Evolutionary conservation across 2,888 invertebrate species (phyloP).

Genomic region (Xanthorhoe spadicearia): DNA sequence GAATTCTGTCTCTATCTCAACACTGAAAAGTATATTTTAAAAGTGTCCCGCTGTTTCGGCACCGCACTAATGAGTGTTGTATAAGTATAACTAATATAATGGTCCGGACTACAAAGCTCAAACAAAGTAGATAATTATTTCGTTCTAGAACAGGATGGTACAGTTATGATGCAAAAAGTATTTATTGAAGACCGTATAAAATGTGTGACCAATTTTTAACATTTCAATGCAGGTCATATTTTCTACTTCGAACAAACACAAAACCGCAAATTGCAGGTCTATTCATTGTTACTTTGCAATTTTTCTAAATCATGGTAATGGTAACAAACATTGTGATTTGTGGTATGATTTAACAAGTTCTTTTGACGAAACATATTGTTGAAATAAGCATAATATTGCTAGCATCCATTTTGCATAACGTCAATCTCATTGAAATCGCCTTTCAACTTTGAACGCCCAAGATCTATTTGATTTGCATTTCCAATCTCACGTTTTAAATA

Average conservation of each 20-base stretch:
- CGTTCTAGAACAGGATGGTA: conserved; percentile 54
- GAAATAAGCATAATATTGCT: neutral
- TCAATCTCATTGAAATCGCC: neutral
- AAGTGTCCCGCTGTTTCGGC: conserved; percentile 64
- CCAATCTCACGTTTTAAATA: conserved; percentile 61
- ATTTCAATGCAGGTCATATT: neutral
- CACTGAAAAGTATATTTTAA: conserved; percentile 19
- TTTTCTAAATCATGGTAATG: too few relatives aligned
- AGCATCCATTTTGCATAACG: conserved; percentile 23
- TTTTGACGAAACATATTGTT: too few relatives aligned
- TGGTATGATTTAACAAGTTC: too few relatives aligned
- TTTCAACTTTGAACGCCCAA: conserved; percentile 22
- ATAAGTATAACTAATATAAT: conserved; percentile 45
- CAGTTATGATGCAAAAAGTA: conserved; percentile 47
- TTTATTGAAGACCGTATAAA: conserved; percentile 25
- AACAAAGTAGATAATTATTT: conserved; percentile 56
- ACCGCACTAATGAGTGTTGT: conserved; percentile 66
- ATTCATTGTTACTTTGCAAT: neutral
- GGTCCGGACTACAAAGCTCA: conserved; percentile 42
- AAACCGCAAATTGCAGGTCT: neutral
- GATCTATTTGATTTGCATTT: conserved; percentile 56
- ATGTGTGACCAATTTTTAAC: conserved; percentile 29
- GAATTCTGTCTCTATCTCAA: conserved; percentile 13
- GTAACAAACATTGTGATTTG: too few relatives aligned
- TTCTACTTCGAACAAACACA: neutral